These are phyloP conservation scores for Pteria penguin DNA, from an alignment of 2,888 invertebrate genomes.

Conservation along the genomic window DNA sequence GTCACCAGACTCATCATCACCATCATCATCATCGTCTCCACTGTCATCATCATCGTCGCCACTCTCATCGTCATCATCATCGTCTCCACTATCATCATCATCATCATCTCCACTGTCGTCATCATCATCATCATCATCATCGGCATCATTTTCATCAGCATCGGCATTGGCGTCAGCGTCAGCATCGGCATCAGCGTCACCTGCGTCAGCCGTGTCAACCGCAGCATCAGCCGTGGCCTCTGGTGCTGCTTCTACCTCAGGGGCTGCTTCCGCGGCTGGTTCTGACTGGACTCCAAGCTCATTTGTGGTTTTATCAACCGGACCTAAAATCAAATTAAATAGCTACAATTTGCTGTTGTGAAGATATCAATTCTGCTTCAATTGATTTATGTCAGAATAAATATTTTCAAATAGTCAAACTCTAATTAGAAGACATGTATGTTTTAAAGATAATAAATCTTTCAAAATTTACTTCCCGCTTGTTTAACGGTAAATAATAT, in stretches of 20 bases:
- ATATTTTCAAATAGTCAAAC: too few species aligned
- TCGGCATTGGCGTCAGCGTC: neutral
- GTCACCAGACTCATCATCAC: neutral
- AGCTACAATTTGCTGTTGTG: too few species aligned
- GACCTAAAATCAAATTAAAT: neutral
- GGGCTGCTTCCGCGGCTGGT: neutral
- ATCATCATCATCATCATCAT: neutral
- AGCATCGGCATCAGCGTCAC: neutral
- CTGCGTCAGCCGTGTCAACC: neutral
- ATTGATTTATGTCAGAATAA: too few species aligned
- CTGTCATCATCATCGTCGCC: neutral
- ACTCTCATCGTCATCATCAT: neutral
- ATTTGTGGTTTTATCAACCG: neutral
- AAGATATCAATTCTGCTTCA: too few species aligned
- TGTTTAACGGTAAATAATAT: too few species aligned
- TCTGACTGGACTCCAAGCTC: neutral
- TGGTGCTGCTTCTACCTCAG: neutral
- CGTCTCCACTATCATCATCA: neutral
- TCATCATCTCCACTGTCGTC: neutral
- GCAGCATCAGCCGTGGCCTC: neutral
- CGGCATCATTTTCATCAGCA: neutral
- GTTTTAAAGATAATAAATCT: too few species aligned
- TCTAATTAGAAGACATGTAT: too few species aligned
- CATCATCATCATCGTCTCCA: neutral
- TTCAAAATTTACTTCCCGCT: too few species aligned